Evolutionary conservation across 2,113 vertebrate species (phyloP), one percentile per base, ranked within the genome.

Genomic region (Dolichotis patagonum): DNA sequence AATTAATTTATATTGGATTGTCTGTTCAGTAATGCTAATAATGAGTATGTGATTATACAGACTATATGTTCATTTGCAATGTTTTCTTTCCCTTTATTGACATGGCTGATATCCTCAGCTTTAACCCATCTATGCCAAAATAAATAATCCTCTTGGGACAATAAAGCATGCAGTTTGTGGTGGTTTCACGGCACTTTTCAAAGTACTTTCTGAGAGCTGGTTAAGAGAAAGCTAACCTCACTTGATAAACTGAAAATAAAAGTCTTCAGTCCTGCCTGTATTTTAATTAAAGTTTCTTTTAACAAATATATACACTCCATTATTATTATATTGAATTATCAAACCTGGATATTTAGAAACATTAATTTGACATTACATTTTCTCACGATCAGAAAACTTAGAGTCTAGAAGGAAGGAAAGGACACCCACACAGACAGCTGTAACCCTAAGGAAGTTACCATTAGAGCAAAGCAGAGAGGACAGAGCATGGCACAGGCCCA

Each of bases 261-360:
- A 54, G 41, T 56, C 4, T 88, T 63, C 52, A 75, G n/a, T 52
- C 67, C 14, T 75, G 71, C 16, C 4, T 91, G 32, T n/a, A 56
- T 63, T 90, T 85, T 86, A 52, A 77, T 54, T 93, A n/a, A 62
- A 12, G 4, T 41, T 88, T 60, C 26, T 80, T 89, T 62, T 83
- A 73, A 60, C 60, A 82, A 75, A n/a, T 35, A 60, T 9, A 38
- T 2, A 14, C 13, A 71, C 2, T 30, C 58, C 10, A 67, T 35
- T 67, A 5, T 62, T 13, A 67, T 38, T 80, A 7, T 49, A 81
- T 67, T 92, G 26, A 92, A 85, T 52, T 62, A 26, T 88, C n/a
- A 88, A 77, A 62, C 32, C 24, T 62, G n/a, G 22, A 43, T 86
- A 43, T 83, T 83, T 88, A 88, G 71, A 54, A 95, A 90, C 43